Conservation (phyloP, 2,797 vertebrate genomes). For the Staurois parvus region DNA sequence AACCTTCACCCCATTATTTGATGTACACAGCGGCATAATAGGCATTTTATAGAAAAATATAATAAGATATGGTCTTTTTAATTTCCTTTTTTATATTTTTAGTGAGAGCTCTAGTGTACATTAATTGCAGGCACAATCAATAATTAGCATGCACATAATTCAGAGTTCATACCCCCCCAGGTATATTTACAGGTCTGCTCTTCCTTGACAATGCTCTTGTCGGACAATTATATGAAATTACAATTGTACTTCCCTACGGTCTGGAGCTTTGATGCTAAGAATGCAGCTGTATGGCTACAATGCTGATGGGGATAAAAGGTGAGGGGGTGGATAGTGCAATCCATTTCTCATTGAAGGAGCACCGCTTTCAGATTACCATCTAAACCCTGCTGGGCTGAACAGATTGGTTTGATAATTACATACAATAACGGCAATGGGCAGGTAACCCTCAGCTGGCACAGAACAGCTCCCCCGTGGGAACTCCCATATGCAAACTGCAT, state of each 20-base stretch:
- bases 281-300: constrained; percentile 49
- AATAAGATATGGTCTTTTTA: too few relatives aligned
- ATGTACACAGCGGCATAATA: too few relatives aligned
- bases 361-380: constrained; percentile 93
- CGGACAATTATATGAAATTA: constrained; percentile 37
- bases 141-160: not conserved
- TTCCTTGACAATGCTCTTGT: constrained; percentile 7
- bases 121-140: constrained; percentile 24
- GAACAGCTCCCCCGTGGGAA: constrained; percentile 89
- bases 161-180: not conserved
- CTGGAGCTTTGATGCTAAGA: constrained; percentile 12
- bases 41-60: too few relatives aligned
- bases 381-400: constrained; percentile 94
- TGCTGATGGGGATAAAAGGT: constrained; percentile 69
- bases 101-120: not conserved
- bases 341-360: constrained; percentile 85
- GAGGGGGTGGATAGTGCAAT: constrained; percentile 74
- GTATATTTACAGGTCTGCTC: constrained; percentile 29
- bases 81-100: too few relatives aligned
- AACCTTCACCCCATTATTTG: too few relatives aligned
- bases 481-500: constrained; percentile 91
- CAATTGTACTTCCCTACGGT: constrained; percentile 6
- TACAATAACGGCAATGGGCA: constrained; percentile 93
- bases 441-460: constrained; percentile 92
- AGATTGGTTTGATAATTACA: constrained; percentile 99